Percentiles rank a stretch among this genome's conserved stretches.
phyloP scores from a whole-genome alignment of 2,797 vertebrate species.

The Schizothorax lantsangensis region DNA sequence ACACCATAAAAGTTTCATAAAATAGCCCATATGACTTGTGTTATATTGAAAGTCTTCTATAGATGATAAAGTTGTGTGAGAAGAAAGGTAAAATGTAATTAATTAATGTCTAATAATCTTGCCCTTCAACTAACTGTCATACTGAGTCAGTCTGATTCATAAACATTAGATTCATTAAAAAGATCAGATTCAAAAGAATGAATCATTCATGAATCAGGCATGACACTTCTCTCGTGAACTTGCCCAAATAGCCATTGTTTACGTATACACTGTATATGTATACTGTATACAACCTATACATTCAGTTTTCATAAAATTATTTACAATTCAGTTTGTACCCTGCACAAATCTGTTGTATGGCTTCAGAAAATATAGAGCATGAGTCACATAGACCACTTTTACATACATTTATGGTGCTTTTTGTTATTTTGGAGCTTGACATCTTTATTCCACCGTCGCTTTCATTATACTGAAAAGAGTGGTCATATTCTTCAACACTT shows the following conservation, averaged over 20 bases:
- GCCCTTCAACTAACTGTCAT: neutral
- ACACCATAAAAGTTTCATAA: neutral
- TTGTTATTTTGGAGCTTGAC: neutral
- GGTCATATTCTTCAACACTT: neutral
- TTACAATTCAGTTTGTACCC: neutral
- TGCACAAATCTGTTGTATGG: neutral
- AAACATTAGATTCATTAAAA: neutral
- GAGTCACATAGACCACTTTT: neutral
- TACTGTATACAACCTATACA: neutral
- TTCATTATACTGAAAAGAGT: neutral
- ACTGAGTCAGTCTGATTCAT: neutral
- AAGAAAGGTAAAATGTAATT: neutral
- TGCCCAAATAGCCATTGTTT: neutral
- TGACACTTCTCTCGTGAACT: neutral
- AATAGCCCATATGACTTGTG: neutral
- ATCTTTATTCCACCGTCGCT: neutral
- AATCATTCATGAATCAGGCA: neutral
- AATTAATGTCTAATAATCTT: neutral
- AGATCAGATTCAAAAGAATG: neutral
- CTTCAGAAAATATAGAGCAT: neutral
- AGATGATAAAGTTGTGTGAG: neutral
- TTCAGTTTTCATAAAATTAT: neutral
- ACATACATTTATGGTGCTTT: neutral
- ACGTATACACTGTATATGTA: neutral
- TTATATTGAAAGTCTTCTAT: neutral